Percentiles rank a stretch among this genome's conserved stretches.
These are phyloP conservation scores for Pristionchus maxplancki DNA, from an alignment of 2,888 invertebrate species.

Conservation along the genomic window DNA sequence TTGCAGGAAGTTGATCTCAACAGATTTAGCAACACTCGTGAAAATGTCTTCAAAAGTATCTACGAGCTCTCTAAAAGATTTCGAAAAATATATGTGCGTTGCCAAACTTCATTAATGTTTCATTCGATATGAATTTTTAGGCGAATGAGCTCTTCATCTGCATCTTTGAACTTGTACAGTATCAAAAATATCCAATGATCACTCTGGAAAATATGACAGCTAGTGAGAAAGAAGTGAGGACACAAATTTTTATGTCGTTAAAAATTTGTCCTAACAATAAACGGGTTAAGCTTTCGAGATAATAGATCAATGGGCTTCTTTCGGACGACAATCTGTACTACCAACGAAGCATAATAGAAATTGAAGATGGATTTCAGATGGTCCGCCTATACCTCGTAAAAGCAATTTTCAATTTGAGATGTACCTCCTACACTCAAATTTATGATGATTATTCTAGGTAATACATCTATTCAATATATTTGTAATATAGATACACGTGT, in stretches of 20 bases:
- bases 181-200: not conserved
- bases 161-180: not conserved
- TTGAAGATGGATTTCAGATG: not conserved
- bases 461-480: not conserved
- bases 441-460: not conserved
- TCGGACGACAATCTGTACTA: too few relatives aligned
- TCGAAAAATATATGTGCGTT: not conserved
- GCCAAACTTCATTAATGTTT: not conserved
- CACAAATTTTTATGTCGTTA: too few relatives aligned
- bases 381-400: not conserved
- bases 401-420: not conserved
- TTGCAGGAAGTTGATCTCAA: not conserved
- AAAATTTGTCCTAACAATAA: too few relatives aligned
- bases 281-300: too few relatives aligned
- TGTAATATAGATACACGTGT: not conserved
- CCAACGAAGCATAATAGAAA: too few relatives aligned
- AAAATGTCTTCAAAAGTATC: conserved; percentile 17
- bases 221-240: conserved; percentile 8
- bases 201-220: not conserved
- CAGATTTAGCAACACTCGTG: not conserved
- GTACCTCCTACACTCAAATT: not conserved
- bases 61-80: not conserved
- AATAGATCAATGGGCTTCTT: too few relatives aligned
- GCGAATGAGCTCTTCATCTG: conserved; percentile 1
- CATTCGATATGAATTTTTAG: not conserved